Evolutionary conservation across 2,888 invertebrate species (phyloP).

Genomic region (Xylocampa areola): DNA sequence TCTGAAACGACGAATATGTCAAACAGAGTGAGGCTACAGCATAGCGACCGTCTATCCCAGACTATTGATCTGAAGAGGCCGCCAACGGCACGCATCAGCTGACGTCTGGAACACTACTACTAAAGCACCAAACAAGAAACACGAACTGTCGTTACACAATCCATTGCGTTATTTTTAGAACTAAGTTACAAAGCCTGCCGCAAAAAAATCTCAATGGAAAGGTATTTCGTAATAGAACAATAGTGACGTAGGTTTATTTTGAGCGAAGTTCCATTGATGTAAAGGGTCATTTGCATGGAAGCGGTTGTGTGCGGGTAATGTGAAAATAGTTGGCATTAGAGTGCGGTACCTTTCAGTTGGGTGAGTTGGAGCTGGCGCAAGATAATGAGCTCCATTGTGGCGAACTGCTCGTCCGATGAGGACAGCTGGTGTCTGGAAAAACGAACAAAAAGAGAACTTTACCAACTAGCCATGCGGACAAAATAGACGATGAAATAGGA

Average conservation of each 20-base stretch:
- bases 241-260: slow-evolving; percentile 49
- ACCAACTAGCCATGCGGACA: slow-evolving; percentile 32
- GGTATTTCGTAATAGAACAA: slow-evolving; percentile 37
- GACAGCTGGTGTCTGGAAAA: slow-evolving; percentile 77
- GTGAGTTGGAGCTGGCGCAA: slow-evolving; percentile 60
- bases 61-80: slow-evolving; percentile 59
- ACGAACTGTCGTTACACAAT: slow-evolving; percentile 48
- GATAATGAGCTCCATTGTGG: slow-evolving; percentile 76
- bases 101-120: slow-evolving; percentile 53
- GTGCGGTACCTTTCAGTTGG: slow-evolving; percentile 76
- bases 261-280: slow-evolving; percentile 51
- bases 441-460: slow-evolving; percentile 50
- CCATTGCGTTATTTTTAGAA: slow-evolving; percentile 54
- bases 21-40: slow-evolving; percentile 27
- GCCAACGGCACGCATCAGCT: slow-evolving; percentile 56
- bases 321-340: slow-evolving; percentile 51
- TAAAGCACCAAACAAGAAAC: slow-evolving; percentile 37
- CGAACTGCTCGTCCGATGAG: slow-evolving; percentile 68
- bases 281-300: slow-evolving; percentile 55
- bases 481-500: slow-evolving; percentile 12
- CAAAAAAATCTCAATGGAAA: slow-evolving; percentile 50
- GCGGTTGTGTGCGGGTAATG: slow-evolving; percentile 38
- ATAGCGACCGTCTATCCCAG: slow-evolving; percentile 48
- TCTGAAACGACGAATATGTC: slow-evolving; percentile 1
- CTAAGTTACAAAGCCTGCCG: slow-evolving; percentile 21